phyloP scores from a whole-genome alignment of 2,888 invertebrate genomes.

The Pilophorus perplexus region DNA sequence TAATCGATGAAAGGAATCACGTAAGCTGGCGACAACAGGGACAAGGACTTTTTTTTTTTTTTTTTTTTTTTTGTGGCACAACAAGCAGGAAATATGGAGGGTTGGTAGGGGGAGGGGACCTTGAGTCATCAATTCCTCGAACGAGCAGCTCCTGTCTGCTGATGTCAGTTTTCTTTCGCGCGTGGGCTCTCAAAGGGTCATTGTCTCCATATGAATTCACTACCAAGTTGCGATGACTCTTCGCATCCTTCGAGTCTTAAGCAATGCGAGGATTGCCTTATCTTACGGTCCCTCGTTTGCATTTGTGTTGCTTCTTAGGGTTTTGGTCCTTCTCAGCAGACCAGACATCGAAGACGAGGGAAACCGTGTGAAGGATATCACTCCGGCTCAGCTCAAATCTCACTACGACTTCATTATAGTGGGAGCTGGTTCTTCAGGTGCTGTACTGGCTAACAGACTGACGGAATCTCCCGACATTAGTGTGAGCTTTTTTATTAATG shows the following conservation, averaged over 20 bases:
- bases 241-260: conserved; percentile 47
- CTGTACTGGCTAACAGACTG: conserved; percentile 72
- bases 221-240: too few species aligned
- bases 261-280: conserved; percentile 60
- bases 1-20: too few species aligned
- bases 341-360: conserved; percentile 69
- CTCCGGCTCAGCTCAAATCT: conserved; percentile 57
- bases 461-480: conserved; percentile 71
- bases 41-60: too few species aligned
- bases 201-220: too few species aligned
- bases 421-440: conserved; percentile 79
- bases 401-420: conserved; percentile 77
- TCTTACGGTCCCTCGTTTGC: conserved; percentile 65
- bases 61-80: too few species aligned
- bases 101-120: too few species aligned
- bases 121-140: too few species aligned
- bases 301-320: conserved; percentile 63
- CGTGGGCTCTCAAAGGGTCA: too few species aligned
- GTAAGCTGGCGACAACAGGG: too few species aligned
- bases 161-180: too few species aligned
- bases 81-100: too few species aligned
- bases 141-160: too few species aligned
- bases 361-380: conserved; percentile 61
- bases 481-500: conserved; percentile 47
- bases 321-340: conserved; percentile 63